A percentile compares a stretch with the other conserved stretches of the same genome.
phyloP scores from a whole-genome alignment of 92 coral and sea anemone genomes.

The Montipora capitata region DNA sequence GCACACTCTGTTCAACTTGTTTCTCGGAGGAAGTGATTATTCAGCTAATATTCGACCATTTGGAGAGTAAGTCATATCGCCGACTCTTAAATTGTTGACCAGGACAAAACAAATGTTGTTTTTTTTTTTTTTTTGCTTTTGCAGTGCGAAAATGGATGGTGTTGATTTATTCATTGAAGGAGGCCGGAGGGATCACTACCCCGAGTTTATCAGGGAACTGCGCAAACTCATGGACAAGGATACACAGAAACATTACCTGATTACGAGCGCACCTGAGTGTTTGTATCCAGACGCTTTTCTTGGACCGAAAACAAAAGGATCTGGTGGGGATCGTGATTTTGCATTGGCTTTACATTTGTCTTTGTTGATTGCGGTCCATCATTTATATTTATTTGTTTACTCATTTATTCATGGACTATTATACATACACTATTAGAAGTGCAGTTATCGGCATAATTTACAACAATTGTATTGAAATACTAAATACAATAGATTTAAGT shows the following conservation, averaged over 20 bases:
- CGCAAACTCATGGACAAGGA: slow-evolving; percentile 90
- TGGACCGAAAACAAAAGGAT: slow-evolving; percentile 80
- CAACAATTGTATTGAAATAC: too few relatives aligned
- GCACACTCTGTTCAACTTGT: slow-evolving; percentile 77
- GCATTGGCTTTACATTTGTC: too few relatives aligned
- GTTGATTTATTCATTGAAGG: slow-evolving; percentile 91
- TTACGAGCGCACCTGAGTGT: slow-evolving; percentile 94
- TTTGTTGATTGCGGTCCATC: too few relatives aligned
- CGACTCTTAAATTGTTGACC: too few relatives aligned
- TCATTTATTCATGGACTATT: too few relatives aligned
- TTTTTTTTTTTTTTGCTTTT: too few relatives aligned
- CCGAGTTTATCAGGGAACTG: slow-evolving; percentile 79
- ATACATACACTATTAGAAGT: too few relatives aligned
- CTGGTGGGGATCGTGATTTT: slow-evolving; percentile 52
- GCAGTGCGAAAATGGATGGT: slow-evolving; percentile 88
- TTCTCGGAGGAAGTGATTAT: slow-evolving; percentile 75
- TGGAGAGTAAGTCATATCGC: slow-evolving; percentile 59
- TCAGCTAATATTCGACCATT: slow-evolving; percentile 73
- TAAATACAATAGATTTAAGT: too few relatives aligned
- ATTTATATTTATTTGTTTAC: too few relatives aligned
- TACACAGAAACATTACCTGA: slow-evolving; percentile 67
- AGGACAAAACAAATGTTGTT: too few relatives aligned
- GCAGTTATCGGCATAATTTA: too few relatives aligned
- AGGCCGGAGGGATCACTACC: slow-evolving; percentile 74
- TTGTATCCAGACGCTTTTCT: slow-evolving; percentile 85